Evolutionary conservation across 2,888 invertebrate species (phyloP), one percentile per base, ranked within the genome.

Genomic region (Glaucopsyche alexis): DNA sequence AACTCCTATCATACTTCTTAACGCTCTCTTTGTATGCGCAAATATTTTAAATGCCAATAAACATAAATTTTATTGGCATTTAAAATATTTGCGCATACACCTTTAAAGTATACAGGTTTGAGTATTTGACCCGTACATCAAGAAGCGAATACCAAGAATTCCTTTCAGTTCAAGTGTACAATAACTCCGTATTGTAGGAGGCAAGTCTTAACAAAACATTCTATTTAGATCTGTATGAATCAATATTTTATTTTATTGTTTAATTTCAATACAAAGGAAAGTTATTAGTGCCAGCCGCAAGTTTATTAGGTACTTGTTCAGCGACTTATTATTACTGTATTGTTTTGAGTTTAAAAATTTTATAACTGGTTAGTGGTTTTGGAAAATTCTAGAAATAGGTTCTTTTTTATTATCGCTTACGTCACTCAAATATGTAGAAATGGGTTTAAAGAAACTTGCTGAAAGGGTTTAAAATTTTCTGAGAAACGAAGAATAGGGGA

Each of bases 211-310:
- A 60, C 55, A 19, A 55, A 19, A 49, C 50, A 50, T 60, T 38
- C 14, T 55, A 55, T 38, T 7, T 55, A 55, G 19, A 19, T 11
- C 55, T 55, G 19, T 19, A 19, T 42, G 19, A 55, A 55, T 55
- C 55, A 55, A 55, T 55, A 55, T 55, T 52, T 16, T 52, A 52
- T 52, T 55, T 16, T 55, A 55, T 55, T 55, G 19, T 55, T 55
- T 19, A 55, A 55, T 19, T 16, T 55, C 55, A 5, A 11, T 11
- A 19, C 55, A 55, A 55, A 16, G 55, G 55, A 55, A 11, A 55
- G 55, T 9, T 4, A 60, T 60, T 14, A 29, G 11, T 14, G 13
- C 1, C 5, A 14, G 14, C 29, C 29, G 29, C 19, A 60, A n/a
- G n/a, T n/a, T n/a, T n/a, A n/a, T n/a, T n/a, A n/a, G n/a, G n/a